These are phyloP conservation scores for Mamestra configurata DNA, from an alignment of 1,140 invertebrate species.

Conservation along the genomic window DNA sequence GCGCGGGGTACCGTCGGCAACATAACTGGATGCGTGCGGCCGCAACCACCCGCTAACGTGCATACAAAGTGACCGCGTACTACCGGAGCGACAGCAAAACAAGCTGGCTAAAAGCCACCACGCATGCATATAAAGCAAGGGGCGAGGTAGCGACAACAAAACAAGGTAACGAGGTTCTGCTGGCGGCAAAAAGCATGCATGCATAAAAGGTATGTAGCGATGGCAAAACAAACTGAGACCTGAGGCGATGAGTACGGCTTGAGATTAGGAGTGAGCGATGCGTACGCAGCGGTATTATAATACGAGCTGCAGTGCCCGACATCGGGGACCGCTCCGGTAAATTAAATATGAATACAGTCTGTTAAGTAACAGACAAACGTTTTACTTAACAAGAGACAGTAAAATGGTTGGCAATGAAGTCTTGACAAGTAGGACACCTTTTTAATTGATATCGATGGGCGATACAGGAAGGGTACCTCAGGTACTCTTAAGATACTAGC, in stretches of 20 bases:
- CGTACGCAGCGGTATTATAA: too few relatives aligned
- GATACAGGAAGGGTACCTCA: too few relatives aligned
- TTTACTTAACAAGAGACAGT: too few relatives aligned
- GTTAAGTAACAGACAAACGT: too few relatives aligned
- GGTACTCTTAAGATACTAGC: too few relatives aligned
- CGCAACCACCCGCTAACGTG: background rate
- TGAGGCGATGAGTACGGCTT: background rate
- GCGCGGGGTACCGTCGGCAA: background rate
- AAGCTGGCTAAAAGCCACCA: background rate
- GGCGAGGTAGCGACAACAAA: conserved; percentile 15
- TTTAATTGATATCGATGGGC: too few relatives aligned
- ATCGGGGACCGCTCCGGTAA: too few relatives aligned
- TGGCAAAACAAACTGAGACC: background rate
- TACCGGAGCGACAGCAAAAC: background rate
- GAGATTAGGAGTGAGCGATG: too few relatives aligned
- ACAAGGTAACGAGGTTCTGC: conserved; percentile 1
- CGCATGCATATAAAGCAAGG: conserved; percentile 16
- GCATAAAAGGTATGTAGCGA: background rate
- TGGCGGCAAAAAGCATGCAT: conserved; percentile 9
- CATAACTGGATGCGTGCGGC: conserved; percentile 1
- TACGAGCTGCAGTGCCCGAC: too few relatives aligned
- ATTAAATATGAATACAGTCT: too few relatives aligned
- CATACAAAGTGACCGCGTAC: conserved; percentile 1
- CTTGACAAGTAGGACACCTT: too few relatives aligned
- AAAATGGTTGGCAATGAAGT: too few relatives aligned